Base-by-base conservation (phyloP, 1,140 invertebrate genomes). In the Orchesella cincta region DNA sequence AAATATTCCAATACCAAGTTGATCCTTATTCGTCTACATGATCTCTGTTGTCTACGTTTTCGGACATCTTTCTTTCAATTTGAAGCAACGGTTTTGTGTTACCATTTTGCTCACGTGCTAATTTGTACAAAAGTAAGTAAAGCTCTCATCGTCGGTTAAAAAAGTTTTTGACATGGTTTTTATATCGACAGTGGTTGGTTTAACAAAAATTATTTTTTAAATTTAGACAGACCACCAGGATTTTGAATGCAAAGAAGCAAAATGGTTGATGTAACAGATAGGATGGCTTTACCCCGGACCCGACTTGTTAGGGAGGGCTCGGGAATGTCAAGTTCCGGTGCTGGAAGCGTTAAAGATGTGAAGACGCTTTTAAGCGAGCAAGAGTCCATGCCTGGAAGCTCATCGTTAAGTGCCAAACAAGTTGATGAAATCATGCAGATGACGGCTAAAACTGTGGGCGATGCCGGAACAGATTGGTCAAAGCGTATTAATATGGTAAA, bases 361-460 rank as follows among this genome's bases (percentile, higher is more conserved):
- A 75, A 73, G 74, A 1, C 54, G 62, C 5, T 74, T 29, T 36
- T 74, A 34, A 74, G 23, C 18, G 46, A 51, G 28, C 52, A 62
- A 26, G 76, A 78, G 36, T 67, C 73, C n/a, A 34, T 80, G 23
- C 76, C 74, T 20, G 74, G 76, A 5, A 80, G 79, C 57, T 64
- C 70, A 26, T 67, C 73, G 54, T 78, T 80, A 23, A 80, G 76
- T 70, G 64, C 71, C 33, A 81, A 79, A 74, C 78, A 81, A 75
- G 80, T 79, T 14, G 80, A 81, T 67, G 80, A 81, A 74, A 73
- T 81, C 23, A 79, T 81, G 80, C 80, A 81, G 46, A 76, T 71
- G 20, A 79, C 78, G n/a, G 80, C 78, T 23, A 81, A 79, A 72
- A 71, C 78, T 34, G 78, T 76, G 36, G 80, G 80, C 16, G 80